Evolutionary conservation across 2,888 invertebrate genomes (phyloP), one percentile per base, ranked within the genome.

Genomic region (Gryllus longicercus): DNA sequence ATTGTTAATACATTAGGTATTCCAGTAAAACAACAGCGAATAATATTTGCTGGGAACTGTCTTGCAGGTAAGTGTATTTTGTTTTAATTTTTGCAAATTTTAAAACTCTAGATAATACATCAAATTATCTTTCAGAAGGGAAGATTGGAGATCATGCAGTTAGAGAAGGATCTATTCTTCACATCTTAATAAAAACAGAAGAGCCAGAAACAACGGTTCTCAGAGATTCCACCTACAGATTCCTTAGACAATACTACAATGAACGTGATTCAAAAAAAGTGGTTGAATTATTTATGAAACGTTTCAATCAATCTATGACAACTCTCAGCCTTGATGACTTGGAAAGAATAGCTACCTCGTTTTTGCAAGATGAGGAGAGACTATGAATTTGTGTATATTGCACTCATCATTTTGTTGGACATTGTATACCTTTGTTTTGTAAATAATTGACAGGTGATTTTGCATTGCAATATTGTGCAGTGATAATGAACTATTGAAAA

Each of bases 271-370:
- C 82, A 23, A 50, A 78, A 8, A 80, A 80, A 76, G 77, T 82
- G 51, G 76, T 80, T 18, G 81, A 81, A n/a, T 78, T 80, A 74
- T 82, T 82, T 75, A 82, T 82, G 82, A 81, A 79, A 51, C 78
- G 81, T 50, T 82, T 81, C 38, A 76, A 80, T 50, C 74, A 77
- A 18, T 80, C 80, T 16, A 79, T 82, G 23, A 25, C 82, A 16
- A 79, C 51, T 75, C 75, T 82, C 21, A 82, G 81, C 25, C 79
- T 82, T 50, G 82, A 82, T 74, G 82, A 82, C 50, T 75, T 82
- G 49, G 82, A 82, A 75, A 80, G 79, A 75, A 63, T 82, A 51
- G 81, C 81, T 74, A 81, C 81, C 75, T 81, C 82, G 12, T 82
- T 80, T 79, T 75, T 82, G 74, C 80, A 81, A n/a, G 81, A 82